Base-by-base conservation (phyloP, 2,113 vertebrate species). In the Petrocephalus zakoni region DNA sequence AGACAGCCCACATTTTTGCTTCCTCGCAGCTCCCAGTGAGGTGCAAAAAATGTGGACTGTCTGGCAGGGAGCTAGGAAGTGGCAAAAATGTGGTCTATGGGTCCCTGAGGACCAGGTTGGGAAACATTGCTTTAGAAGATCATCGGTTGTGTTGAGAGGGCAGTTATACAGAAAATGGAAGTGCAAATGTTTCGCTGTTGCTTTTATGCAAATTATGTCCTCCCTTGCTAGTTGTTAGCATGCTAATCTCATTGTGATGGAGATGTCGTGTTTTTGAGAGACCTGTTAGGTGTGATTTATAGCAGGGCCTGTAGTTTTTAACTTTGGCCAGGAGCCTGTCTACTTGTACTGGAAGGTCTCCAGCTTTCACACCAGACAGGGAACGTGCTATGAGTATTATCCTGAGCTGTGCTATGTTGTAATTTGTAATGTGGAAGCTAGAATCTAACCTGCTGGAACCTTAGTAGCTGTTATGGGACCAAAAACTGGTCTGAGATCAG, bases 201-300 rank as follows among this genome's bases (percentile, higher is more conserved):
- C 34, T 42, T 68, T 68, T 68, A 68, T 68, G 61, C 61, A 29
- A 68, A 68, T 68, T 78, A 42, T 78, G 13, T 42, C 29, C 72
- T 17, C 15, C 15, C 72, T 78, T 19, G 17, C 34, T 42, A 7
- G 72, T 42, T 78, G 72, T 78, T 42, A 42, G 72, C 72, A 42
- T 78, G 72, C 5, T 78, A 78, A 42, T 78, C 15, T 78, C 72
- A 42, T 37, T 78, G 72, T 42, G 72, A 78, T 78, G 72, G 72
- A 78, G 72, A 78, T 78, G 72, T 78, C 72, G 72, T 78, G 72
- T 15, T 42, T 42, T 78, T 78, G 72, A 78, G 72, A 19, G 72
- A 78, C 37, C 72, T 5, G 25, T 78, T 78, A 34, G 34, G 72
- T 37, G 5, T 78, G 61, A 68, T 68, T 68, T 68, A 68, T 68